Evolutionary conservation across 2,113 vertebrate species (phyloP), one percentile per base, ranked within the genome.

Genomic region (Neomonachus schauinslandi): DNA sequence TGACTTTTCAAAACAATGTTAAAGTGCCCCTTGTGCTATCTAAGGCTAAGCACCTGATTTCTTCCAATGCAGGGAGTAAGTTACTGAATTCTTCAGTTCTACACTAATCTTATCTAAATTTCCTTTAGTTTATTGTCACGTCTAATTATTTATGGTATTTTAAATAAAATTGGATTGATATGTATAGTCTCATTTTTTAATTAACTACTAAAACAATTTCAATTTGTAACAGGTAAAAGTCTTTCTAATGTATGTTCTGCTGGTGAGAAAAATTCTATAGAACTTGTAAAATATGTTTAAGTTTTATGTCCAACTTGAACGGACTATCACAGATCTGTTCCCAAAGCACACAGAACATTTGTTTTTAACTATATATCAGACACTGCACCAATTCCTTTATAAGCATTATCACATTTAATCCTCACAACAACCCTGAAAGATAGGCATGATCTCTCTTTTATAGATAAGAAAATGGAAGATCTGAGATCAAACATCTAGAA

Each of bases 81-180:
- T 93, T 87, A 69, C n/a, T 77, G 4, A 97, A 77, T 39, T 76
- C 26, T 90, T 82, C n/a, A 76, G n/a, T 67, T 96, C 51, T 77
- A 76, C 71, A 49, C 10, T 49, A 24, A 80, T 94, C 88, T 87
- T 57, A 82, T 5, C 67, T n/a, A 96, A 65, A 28, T 91, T 89
- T 69, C 79, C 77, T 89, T 49, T 61, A 84, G 53, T 5, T 33
- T 72, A 16, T 19, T 83, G 49, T 67, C 39, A 36, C 26, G 53
- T 87, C 19, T 82, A 65, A 94, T 22, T 91, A 88, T 36, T 97
- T 87, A 69, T 3, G 10, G 33, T 28, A 87, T 88, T 88, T 63
- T 87, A 74, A 96, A 77, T 91, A 77, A 92, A 91, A 93, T 7
- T 84, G 28, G 26, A 88, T 67, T 79, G 22, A 71, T 21, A 31